These are phyloP conservation scores for Nannobrachium achirus DNA, from an alignment of 2,113 vertebrate genomes.

Conservation along the genomic window DNA sequence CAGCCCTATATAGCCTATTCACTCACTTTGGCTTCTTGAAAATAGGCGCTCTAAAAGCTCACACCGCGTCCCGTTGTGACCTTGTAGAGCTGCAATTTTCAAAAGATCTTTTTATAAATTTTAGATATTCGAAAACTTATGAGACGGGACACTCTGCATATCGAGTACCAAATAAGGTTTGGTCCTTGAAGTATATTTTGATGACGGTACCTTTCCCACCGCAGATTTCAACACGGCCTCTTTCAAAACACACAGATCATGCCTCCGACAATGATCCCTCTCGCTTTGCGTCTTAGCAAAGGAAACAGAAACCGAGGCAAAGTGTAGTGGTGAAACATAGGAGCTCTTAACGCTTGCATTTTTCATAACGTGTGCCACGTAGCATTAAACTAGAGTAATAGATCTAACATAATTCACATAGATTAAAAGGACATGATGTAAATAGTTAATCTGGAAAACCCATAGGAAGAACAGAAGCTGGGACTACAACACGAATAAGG, in stretches of 20 bases:
- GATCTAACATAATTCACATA: neutral
- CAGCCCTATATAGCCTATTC: no score
- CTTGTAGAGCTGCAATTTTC: no score
- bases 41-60: no score
- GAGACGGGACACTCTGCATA: no score
- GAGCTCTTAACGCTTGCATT: neutral
- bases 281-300: neutral
- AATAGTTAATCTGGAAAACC: constrained; percentile 64
- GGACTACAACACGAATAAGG: constrained; percentile 27
- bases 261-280: neutral
- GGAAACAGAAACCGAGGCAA: neutral
- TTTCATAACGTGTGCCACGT: neutral
- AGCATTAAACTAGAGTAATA: neutral
- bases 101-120: no score
- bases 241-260: constrained; percentile 9
- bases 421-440: neutral
- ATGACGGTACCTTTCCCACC: no score
- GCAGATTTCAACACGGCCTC: neutral
- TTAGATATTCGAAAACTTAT: no score
- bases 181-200: no score
- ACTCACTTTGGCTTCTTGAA: no score
- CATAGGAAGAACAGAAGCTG: constrained; percentile 22
- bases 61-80: no score
- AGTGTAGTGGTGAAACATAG: neutral
- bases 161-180: no score